Evolutionary conservation across 2,113 vertebrate species (phyloP), one percentile per base, ranked within the genome.

Genomic region (Paracanthobrama guichenoti): DNA sequence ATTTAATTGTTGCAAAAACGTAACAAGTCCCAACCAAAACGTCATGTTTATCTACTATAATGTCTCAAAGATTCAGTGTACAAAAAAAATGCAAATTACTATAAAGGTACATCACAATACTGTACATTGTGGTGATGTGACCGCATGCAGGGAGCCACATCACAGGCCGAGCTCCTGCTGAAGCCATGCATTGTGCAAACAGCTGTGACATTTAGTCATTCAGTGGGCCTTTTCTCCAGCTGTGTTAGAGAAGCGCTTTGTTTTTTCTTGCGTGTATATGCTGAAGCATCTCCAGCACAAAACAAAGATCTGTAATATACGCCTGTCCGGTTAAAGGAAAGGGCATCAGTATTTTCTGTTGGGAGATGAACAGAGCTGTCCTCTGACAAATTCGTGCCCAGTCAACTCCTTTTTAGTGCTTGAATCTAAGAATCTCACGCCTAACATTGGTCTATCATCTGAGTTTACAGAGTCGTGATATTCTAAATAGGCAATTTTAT

Each of bases 171-270:
- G 89, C 88, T 89, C 87, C 77, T 78, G 80, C 50, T 79, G 73
- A 88, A 88, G 87, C 85, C 92, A 90, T 92, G 91, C 90, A 92
- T 88, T 86, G 88, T 88, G 75, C 84, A 86, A 62, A 53, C 76
- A 93, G 95, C 94, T 87, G 84, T 91, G 72, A 87, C 86, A 89
- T 91, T 91, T 76, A 76, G 44, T 26, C 79, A 53, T 53, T 84
- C 92, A 94, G 93, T 91, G 93, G 93, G 93, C 94, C 95, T 95
- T 95, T 94, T 89, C 90, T 90, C 88, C 93, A 90, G 26, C 31
- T 22, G 46, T 57, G 39, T 60, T 20, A 46, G 26, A 79, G n/a
- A 28, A 71, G 39, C 1, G 12, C 28, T 79, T 57, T 79, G 73
- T 76, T 48, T 50, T 24, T 53, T 75, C 24, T 26, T 28, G 16